These are phyloP conservation scores for Pachydiplax longipennis DNA, from an alignment of 2,888 invertebrate species.

Conservation along the genomic window DNA sequence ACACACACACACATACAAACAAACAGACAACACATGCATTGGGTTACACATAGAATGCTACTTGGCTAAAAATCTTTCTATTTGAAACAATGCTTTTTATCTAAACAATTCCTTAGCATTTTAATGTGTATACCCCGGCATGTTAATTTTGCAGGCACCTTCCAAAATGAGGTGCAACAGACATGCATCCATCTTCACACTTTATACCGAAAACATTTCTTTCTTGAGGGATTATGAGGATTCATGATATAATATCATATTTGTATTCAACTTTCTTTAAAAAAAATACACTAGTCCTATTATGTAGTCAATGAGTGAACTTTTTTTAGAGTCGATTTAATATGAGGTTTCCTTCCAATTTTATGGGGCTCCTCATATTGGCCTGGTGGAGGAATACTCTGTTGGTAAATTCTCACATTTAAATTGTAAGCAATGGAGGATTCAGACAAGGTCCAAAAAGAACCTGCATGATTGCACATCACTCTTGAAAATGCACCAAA, in stretches of 20 bases:
- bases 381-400: neutral
- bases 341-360: neutral
- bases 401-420: neutral
- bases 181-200: neutral
- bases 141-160: conserved; percentile 14
- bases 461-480: neutral
- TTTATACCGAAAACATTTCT: neutral
- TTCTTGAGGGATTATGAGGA: neutral
- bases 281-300: conserved; percentile 35
- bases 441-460: neutral
- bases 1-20: conserved; percentile 12
- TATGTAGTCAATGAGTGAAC: conserved; percentile 14
- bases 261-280: conserved; percentile 22
- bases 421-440: neutral
- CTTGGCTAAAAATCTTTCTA: conserved; percentile 29
- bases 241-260: conserved; percentile 10
- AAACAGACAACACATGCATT: neutral
- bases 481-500: neutral
- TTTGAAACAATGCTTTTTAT: conserved; percentile 29
- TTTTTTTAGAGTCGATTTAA: neutral
- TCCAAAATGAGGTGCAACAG: conserved; percentile 28
- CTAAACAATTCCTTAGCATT: conserved; percentile 34
- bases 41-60: conserved; percentile 34
- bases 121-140: conserved; percentile 38
- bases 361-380: neutral